Evolutionary conservation across 2,888 invertebrate genomes (phyloP), one percentile per base, ranked within the genome.

Genomic region (Coenonympha arcania): DNA sequence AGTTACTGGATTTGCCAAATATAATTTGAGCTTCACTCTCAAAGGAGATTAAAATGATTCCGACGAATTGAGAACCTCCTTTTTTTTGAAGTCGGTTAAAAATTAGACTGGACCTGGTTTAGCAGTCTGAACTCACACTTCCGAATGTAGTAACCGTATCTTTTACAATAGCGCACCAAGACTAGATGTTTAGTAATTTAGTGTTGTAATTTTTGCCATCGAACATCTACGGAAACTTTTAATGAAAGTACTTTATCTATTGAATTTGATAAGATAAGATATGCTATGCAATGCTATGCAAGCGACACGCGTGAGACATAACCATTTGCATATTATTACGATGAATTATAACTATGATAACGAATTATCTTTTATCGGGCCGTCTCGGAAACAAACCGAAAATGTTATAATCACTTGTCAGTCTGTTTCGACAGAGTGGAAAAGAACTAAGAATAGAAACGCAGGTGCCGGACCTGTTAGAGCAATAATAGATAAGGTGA

Each of bases 251-350:
- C 61, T 65, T 69, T 79, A 79, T 80, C 77, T 73, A 42, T 59
- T 65, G 68, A 69, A 55, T 60, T 55, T 72, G 80, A 81, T 81
- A 80, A 84, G 82, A 84, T 83, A 82, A 72, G 69, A 70, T n/a
- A n/a, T n/a, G n/a, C n/a, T n/a, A n/a, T n/a, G n/a, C 70, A 72
- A 68, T 71, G 62, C 64, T 59, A 61, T 62, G 61, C 61, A 51
- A 65, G 60, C 59, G 56, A 69, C 66, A 76, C 69, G 76, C 69
- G 76, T 78, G 78, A 79, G 73, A 68, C 73, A 78, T 72, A 69
- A 61, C 65, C 66, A 67, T 68, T 65, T 61, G 59, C 53, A 57
- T 47, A 56, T 49, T 33, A 43, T 26, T 26, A n/a, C n/a, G n/a
- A n/a, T n/a, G n/a, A n/a, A n/a, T n/a, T n/a, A n/a, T n/a, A n/a